Conservation (phyloP, 1,140 invertebrate genomes). For the Cyclina sinensis region DNA sequence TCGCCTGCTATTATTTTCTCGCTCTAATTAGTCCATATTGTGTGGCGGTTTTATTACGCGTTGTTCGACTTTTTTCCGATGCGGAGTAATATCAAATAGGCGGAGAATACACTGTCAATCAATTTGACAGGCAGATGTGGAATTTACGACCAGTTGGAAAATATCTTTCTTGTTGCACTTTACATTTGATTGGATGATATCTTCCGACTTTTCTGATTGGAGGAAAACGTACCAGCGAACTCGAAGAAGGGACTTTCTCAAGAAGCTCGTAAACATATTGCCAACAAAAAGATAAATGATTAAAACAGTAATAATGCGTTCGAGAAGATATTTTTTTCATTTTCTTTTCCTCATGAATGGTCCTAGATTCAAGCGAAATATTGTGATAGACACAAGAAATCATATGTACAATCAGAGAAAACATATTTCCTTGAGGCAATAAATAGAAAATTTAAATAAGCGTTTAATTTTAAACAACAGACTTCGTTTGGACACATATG, state of each 20-base stretch:
- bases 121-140: neutral
- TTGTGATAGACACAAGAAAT: no score
- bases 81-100: slow-evolving; percentile 35
- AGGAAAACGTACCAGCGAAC: neutral
- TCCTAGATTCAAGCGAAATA: no score
- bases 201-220: slow-evolving; percentile 26
- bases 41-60: neutral
- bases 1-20: slow-evolving; percentile 44
- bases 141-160: neutral
- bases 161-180: neutral
- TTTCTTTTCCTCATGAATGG: no score
- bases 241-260: slow-evolving; percentile 19
- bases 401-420: no score
- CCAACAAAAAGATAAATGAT: no score
- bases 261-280: no score
- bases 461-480: no score
- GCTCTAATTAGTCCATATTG: slow-evolving; percentile 43
- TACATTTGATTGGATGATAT: neutral
- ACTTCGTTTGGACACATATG: no score
- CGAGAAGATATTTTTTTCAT: no score
- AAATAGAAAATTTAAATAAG: no score
- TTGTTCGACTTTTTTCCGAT: neutral
- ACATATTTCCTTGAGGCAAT: no score
- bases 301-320: no score
- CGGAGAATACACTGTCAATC: slow-evolving; percentile 22